Percentiles rank a stretch among this genome's conserved stretches.
Evolutionary conservation across 2,888 invertebrate species (phyloP).

Genomic region (Nymphalis polychloros): DNA sequence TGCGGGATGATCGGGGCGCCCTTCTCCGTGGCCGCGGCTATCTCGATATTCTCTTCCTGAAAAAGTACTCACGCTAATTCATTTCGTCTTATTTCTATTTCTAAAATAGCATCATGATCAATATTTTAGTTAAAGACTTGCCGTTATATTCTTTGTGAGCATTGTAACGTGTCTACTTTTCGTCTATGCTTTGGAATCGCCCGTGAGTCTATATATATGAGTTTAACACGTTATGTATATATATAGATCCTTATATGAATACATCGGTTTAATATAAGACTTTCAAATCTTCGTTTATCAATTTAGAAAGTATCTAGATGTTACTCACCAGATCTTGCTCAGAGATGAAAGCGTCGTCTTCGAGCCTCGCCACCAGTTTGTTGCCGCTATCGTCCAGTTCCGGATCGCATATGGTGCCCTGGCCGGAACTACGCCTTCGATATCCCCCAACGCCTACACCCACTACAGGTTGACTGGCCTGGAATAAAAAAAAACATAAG

Average conservation of each 20-base stretch:
- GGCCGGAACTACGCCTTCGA: slow-evolving; percentile 72
- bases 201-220: too few species aligned
- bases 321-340: slow-evolving; percentile 72
- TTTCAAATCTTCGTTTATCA: neutral
- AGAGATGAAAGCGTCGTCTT: slow-evolving; percentile 79
- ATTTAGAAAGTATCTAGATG: neutral
- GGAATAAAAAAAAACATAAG: slow-evolving; percentile 18
- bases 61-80: too few species aligned
- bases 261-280: too few species aligned
- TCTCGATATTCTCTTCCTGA: slow-evolving; percentile 77
- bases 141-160: too few species aligned
- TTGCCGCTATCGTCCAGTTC: slow-evolving; percentile 78
- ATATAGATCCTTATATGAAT: too few species aligned
- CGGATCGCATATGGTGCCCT: slow-evolving; percentile 71
- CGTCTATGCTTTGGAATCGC: too few species aligned
- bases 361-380: slow-evolving; percentile 75
- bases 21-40: slow-evolving; percentile 66
- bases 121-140: too few species aligned
- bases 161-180: too few species aligned
- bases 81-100: too few species aligned
- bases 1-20: slow-evolving; percentile 48
- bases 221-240: too few species aligned
- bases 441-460: slow-evolving; percentile 64
- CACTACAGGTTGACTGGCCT: slow-evolving; percentile 75
- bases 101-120: too few species aligned